Conservation (phyloP, 37 sponge, comb jelly and placozoan genomes). For the Oopsacas minuta region DNA sequence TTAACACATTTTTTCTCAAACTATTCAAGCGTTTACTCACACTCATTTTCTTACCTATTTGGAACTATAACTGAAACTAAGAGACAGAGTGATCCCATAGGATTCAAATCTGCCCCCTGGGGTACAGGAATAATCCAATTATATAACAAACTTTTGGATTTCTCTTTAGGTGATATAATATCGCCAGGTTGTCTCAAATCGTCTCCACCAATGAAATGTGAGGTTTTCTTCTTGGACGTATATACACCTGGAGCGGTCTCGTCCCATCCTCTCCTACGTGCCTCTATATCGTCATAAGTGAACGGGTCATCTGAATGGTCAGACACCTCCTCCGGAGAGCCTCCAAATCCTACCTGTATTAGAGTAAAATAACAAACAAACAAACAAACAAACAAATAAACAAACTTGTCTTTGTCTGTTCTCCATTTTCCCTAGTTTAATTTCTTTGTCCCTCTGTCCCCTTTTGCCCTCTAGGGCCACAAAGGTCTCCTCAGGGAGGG, state of each 20-base stretch:
- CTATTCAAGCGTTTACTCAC: background rate
- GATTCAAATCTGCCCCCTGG: too few species aligned
- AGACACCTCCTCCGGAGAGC: background rate
- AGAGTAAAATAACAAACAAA: background rate
- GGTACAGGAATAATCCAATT: too few species aligned
- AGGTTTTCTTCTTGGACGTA: background rate
- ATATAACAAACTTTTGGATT: background rate
- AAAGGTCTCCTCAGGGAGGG: background rate
- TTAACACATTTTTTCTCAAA: background rate
- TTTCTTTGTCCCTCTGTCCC: background rate
- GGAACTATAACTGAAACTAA: background rate
- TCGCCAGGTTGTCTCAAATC: background rate
- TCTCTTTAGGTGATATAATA: background rate
- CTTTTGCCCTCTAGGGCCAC: background rate
- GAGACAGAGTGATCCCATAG: too few species aligned
- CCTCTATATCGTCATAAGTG: constrained; percentile 14
- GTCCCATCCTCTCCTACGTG: background rate
- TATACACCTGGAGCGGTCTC: background rate
- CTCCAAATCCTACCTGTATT: background rate
- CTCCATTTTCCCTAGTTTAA: constrained; percentile 10
- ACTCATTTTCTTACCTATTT: background rate
- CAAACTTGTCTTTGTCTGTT: background rate
- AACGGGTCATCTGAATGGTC: constrained; percentile 15
- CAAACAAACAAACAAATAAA: background rate
- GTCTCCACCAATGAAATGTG: background rate